Conservation (phyloP, 1,140 invertebrate genomes). For the Achatina immaculata region DNA sequence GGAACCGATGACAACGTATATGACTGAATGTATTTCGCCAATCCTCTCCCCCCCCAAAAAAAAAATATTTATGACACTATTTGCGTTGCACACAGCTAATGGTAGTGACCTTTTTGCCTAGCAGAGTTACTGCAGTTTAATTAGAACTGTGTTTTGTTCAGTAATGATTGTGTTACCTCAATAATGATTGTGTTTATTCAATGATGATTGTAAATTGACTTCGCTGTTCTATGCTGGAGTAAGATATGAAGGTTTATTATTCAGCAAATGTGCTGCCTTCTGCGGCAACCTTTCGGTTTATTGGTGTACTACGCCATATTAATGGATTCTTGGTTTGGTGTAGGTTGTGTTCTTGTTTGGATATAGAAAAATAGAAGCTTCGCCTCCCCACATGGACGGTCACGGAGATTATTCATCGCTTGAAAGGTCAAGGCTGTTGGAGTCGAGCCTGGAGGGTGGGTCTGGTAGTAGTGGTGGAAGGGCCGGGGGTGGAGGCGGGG, state of each 20-base stretch:
- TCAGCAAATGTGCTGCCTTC: neutral
- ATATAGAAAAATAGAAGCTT: neutral
- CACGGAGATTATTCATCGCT: slow-evolving; percentile 6
- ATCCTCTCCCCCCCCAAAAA: too few relatives aligned
- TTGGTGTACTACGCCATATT: too few relatives aligned
- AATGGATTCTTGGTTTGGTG: neutral
- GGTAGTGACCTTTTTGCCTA: too few relatives aligned
- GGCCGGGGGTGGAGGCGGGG: neutral
- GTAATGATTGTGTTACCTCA: too few relatives aligned
- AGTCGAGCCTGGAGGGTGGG: neutral
- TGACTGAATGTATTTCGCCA: too few relatives aligned
- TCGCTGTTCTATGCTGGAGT: neutral
- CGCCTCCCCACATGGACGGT: slow-evolving; percentile 1
- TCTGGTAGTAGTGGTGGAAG: neutral
- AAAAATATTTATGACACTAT: too few relatives aligned
- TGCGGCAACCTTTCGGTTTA: too few relatives aligned
- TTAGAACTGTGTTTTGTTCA: too few relatives aligned
- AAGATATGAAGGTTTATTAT: neutral
- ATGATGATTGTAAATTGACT: neutral
- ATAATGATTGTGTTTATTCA: too few relatives aligned
- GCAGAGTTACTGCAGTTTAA: too few relatives aligned
- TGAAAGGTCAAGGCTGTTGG: slow-evolving; percentile 2
- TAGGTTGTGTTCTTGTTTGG: neutral
- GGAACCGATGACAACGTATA: too few relatives aligned
- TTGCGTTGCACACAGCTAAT: too few relatives aligned